phyloP scores from a whole-genome alignment of 1,140 invertebrate species.

The Eumaeus atala region DNA sequence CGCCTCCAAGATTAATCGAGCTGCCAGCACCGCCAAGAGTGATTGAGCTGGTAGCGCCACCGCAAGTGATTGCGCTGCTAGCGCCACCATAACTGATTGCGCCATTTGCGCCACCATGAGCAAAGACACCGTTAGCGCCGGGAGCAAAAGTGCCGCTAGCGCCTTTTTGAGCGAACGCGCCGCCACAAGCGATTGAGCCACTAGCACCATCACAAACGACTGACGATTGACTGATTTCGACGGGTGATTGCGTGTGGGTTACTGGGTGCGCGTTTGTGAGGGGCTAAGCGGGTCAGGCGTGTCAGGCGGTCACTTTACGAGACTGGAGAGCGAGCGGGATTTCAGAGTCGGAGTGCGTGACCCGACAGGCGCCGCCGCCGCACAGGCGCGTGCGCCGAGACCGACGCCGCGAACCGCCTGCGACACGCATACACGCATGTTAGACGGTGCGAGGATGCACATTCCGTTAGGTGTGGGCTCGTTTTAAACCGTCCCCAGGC shows the following conservation, averaged over 20 bases:
- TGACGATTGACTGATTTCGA: neutral
- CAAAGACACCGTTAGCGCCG: neutral
- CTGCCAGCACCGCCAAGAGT: no score
- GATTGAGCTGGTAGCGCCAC: no score
- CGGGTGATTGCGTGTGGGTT: neutral
- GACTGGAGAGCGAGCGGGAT: constrained; percentile 73
- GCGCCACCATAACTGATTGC: neutral
- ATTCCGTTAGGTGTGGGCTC: no score
- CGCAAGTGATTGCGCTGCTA: no score
- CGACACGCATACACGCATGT: constrained; percentile 35
- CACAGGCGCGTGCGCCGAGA: constrained; percentile 44
- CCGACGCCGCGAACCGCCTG: constrained; percentile 63
- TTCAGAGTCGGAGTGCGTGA: constrained; percentile 69
- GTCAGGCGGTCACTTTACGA: constrained; percentile 68
- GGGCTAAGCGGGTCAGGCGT: constrained; percentile 20
- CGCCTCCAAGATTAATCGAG: no score
- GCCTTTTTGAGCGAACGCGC: neutral
- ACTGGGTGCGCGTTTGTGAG: constrained; percentile 17
- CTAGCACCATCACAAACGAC: neutral
- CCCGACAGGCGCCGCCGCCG: constrained; percentile 31
- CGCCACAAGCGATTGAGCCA: neutral
- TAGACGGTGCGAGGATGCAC: neutral
- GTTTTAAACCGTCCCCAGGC: no score
- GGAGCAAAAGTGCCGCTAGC: neutral
- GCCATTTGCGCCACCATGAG: neutral